Evolutionary conservation across 1,140 invertebrate genomes (phyloP), one percentile per base, ranked within the genome.

Genomic region (Bombus cullumanus): DNA sequence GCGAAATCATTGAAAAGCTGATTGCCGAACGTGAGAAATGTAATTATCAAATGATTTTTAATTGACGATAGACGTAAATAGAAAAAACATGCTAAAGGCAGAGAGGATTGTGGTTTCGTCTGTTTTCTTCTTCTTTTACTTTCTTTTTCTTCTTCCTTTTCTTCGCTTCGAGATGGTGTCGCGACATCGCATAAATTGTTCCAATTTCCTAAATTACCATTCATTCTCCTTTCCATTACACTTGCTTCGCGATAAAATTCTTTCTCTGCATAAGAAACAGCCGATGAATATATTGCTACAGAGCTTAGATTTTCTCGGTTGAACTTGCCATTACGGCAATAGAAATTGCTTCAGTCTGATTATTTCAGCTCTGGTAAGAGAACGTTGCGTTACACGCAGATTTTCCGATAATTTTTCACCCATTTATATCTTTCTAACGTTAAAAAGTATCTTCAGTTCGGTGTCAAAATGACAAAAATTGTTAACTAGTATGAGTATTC

Each of bases 131-230:
- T 31, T 31, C 34, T 28, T 34, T 39, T 18, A 5, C 3, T 41
- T 71, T 28, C 12, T 3, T 9, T n/a, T 15, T n/a, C 41, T 43
- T 73, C 22, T 28, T 8, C 2, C 37, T 72, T 9, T 37, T 71
- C 34, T 71, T 37, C 10, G 0, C n/a, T 31, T 12, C 6, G 15
- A 74, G 18, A 34, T 74, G 2, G 25, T 72, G n/a, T 72, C 25
- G 73, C 31, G 28, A 18, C 25, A 25, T 47, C 12, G 25, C 37
- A n/a, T 25, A 77, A 77, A 77, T 77, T 77, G 75, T 25, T 57
- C 15, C 75, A 77, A 77, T 77, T 77, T 41, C 57, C 12, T 77
- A 59, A 62, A 77, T 77, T 39, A 77, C 75, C 57, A 77, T 77
- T 77, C 75, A 31, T 62, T 57, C 57, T 76, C 47, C 47, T 59